Percentiles rank a stretch among this genome's conserved stretches.
These are phyloP conservation scores for Lagorchestes hirsutus DNA, from an alignment of 2,797 vertebrate genomes.

Conservation along the genomic window DNA sequence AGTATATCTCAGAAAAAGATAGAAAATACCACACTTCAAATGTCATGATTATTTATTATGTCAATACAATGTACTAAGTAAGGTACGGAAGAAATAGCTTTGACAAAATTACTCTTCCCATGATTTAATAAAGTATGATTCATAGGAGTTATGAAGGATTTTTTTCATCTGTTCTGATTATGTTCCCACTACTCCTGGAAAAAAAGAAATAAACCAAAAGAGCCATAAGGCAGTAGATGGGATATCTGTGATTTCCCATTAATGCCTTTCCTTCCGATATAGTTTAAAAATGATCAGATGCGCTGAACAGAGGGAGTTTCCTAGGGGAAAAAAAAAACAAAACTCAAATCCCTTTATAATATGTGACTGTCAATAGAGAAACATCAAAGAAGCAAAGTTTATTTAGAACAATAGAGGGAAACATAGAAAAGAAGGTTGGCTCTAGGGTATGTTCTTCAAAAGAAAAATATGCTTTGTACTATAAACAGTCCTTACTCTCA, in stretches of 20 bases:
- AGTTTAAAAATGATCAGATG: neutral
- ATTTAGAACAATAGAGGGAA: constrained; percentile 2
- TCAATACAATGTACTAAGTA: neutral
- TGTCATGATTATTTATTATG: neutral
- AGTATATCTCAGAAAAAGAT: neutral
- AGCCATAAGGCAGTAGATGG: neutral
- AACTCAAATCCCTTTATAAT: neutral
- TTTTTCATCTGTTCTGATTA: neutral
- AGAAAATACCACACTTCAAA: neutral
- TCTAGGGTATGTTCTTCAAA: neutral
- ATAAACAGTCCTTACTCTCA: neutral
- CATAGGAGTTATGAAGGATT: neutral
- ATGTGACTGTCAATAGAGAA: neutral
- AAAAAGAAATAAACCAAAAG: neutral
- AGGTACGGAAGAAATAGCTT: neutral
- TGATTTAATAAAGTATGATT: neutral
- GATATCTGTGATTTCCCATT: neutral
- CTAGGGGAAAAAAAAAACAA: neutral
- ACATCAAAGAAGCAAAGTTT: constrained; percentile 3
- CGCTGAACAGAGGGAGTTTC: neutral
- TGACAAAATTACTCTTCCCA: neutral
- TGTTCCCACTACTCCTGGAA: neutral
- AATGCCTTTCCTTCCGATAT: neutral
- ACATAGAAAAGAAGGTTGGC: neutral
- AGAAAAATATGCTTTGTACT: neutral